These are phyloP conservation scores for Smutsia temminckii DNA, from an alignment of 2,797 vertebrate genomes.

Conservation along the genomic window DNA sequence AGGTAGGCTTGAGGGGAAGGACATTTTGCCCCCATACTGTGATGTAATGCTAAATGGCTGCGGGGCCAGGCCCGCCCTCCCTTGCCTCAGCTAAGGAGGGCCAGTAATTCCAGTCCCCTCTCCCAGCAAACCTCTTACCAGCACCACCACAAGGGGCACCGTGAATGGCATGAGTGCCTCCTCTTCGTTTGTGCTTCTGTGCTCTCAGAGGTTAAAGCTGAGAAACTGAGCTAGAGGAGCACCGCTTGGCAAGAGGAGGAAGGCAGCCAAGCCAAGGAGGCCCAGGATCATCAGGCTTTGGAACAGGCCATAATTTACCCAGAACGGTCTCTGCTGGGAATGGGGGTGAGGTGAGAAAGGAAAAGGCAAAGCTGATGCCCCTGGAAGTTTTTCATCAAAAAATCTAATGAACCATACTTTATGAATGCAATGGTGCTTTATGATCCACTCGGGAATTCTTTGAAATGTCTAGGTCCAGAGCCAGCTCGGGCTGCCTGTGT, in stretches of 20 bases:
- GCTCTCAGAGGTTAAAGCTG: neutral
- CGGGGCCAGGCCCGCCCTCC: neutral
- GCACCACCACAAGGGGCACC: neutral
- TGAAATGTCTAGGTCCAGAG: neutral
- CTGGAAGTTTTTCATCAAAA: conserved; percentile 55
- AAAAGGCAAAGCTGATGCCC: conserved; percentile 43
- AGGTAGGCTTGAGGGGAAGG: neutral
- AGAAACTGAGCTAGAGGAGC: neutral
- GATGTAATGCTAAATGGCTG: neutral
- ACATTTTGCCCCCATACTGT: neutral
- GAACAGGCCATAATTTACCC: conserved; percentile 23
- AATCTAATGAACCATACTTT: conserved; percentile 50
- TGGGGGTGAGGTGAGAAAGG: neutral
- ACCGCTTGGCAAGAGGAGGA: neutral
- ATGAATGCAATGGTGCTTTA: conserved; percentile 40
- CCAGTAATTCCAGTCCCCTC: neutral
- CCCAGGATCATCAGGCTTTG: neutral
- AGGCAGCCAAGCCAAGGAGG: neutral
- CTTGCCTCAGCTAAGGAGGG: neutral
- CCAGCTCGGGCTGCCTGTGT: neutral
- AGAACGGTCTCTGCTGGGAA: neutral
- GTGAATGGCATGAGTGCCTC: neutral
- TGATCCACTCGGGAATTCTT: neutral
- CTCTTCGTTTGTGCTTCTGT: neutral
- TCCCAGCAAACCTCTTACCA: neutral